Conservation (phyloP, 2,888 invertebrate genomes). For the Itoplectis maculator region DNA sequence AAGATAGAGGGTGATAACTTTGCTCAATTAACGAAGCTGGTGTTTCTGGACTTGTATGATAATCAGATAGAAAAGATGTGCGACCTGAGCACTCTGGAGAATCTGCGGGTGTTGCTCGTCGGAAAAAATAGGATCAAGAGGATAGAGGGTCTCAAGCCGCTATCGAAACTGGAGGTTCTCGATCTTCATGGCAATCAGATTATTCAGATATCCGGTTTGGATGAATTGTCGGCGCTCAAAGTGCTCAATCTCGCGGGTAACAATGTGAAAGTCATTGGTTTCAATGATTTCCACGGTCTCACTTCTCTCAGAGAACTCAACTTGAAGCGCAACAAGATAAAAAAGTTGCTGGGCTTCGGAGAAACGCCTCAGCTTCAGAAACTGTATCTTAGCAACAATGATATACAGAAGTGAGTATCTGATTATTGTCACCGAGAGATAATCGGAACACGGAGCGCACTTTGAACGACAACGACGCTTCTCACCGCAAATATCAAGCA, state of each 20-base stretch:
- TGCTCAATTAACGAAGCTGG: constrained; percentile 89
- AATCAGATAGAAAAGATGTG: constrained; percentile 96
- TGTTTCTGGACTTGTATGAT: constrained; percentile 97
- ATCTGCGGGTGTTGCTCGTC: constrained; percentile 93
- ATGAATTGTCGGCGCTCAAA: constrained; percentile 90
- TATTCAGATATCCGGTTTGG: constrained; percentile 89
- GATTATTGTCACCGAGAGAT: background rate
- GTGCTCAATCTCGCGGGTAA: constrained; percentile 97
- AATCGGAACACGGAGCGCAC: background rate
- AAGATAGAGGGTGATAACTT: constrained; percentile 88
- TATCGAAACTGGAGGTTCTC: constrained; percentile 93
- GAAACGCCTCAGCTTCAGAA: constrained; percentile 91
- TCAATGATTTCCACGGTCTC: constrained; percentile 92
- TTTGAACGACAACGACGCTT: background rate
- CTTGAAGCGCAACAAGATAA: constrained; percentile 93
- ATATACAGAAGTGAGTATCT: constrained; percentile 87
- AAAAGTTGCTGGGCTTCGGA: constrained; percentile 92
- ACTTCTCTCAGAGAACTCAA: constrained; percentile 93
- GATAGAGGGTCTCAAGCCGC: constrained; percentile 90
- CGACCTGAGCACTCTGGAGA: constrained; percentile 91
- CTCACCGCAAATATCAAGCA: background rate
- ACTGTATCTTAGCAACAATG: constrained; percentile 93
- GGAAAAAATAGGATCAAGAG: constrained; percentile 95
- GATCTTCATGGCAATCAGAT: constrained; percentile 98
- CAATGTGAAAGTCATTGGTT: constrained; percentile 91